Evolutionary conservation across 2,797 vertebrate species (phyloP).

Genomic region (Argyrosomus regius): DNA sequence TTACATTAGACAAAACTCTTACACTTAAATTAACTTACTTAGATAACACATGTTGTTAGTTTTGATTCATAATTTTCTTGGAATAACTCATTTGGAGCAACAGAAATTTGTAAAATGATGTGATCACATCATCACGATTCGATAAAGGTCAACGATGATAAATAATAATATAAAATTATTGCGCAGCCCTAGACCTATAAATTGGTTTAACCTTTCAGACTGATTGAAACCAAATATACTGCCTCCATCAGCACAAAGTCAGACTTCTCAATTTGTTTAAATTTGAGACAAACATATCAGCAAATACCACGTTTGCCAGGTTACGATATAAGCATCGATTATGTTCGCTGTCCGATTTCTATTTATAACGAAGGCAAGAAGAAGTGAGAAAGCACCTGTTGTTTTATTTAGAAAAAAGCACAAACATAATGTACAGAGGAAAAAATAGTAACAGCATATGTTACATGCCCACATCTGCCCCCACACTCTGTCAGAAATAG

Average conservation of each 20-base stretch:
- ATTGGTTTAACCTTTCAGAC: constrained; percentile 28
- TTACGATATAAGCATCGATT: constrained; percentile 9
- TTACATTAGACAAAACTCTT: too few relatives aligned
- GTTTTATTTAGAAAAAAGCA: constrained; percentile 32
- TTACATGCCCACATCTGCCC: constrained; percentile 76
- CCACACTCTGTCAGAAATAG: constrained; percentile 74
- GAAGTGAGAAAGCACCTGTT: neutral
- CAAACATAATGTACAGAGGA: constrained; percentile 48
- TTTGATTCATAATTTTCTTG: neutral
- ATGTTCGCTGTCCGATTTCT: constrained; percentile 12
- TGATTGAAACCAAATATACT: constrained; percentile 8
- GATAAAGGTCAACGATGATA: constrained; percentile 20
- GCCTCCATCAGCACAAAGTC: constrained; percentile 3
- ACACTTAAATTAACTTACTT: too few relatives aligned
- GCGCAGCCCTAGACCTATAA: neutral
- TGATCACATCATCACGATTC: neutral
- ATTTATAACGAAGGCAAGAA: constrained; percentile 5
- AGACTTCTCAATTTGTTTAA: neutral
- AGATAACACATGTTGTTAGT: neutral
- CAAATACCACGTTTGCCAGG: neutral
- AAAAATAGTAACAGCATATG: constrained; percentile 71
- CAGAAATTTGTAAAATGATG: neutral
- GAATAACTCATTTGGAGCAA: neutral
- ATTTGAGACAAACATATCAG: neutral
- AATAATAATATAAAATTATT: neutral